Evolutionary conservation across 2,888 invertebrate genomes (phyloP), one percentile per base, ranked within the genome.

Genomic region (Diploptera punctata): DNA sequence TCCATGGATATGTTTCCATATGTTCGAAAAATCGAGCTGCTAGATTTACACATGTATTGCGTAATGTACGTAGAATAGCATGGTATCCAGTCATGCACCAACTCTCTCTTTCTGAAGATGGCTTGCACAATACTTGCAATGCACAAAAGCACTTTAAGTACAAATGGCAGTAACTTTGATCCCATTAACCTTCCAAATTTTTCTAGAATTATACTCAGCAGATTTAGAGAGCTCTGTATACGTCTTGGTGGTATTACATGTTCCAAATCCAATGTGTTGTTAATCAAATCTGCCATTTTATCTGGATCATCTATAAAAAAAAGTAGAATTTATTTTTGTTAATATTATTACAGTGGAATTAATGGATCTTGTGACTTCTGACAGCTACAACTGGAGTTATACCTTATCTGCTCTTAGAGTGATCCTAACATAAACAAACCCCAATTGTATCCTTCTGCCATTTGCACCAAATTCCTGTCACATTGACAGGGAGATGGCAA

Each of bases 181-280:
- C 88, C 88, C 87, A 95, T 89, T 68, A 92, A 88, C 3, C 92
- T 91, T 0, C 93, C 95, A 78, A 97, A 92, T 80, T 95, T 91
- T 80, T 95, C 93, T 71, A 92, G 87, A 43, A 94, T 88, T 4
- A 93, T 87, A 75, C 90, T 89, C 70, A 94, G 83, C 18, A 95
- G 84, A 82, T 93, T 93, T 0, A 92, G 84, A 19, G 91, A 87
- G 80, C 94, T 93, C 77, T 92, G 91, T 33, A 96, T 82, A 78
- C 92, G 91, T 75, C 85, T 85, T 0, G 87, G 84, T 7, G 87
- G 86, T 24, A 86, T 79, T 3, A 86, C 79, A 31, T 78, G 57
- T 16, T 85, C 84, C 0, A 92, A 82, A 81, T 91, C 85, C 21
- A 90, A 83, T 68, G 83, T 86, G 4, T 81, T 78, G 13, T 81